These are phyloP conservation scores for Sciaenops ocellatus DNA, from an alignment of 2,797 vertebrate species.

Conservation along the genomic window DNA sequence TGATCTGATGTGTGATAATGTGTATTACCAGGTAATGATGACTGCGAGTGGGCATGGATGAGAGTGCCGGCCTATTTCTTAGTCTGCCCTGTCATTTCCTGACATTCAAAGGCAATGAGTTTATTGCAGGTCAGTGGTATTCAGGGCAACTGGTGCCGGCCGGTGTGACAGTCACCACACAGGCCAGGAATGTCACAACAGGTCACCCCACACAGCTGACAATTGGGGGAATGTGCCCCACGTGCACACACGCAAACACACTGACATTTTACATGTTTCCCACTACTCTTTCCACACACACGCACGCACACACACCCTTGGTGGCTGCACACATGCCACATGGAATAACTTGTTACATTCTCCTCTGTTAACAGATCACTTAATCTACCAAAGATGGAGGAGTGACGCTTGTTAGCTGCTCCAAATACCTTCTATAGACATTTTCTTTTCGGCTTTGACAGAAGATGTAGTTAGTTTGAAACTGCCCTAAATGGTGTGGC, in stretches of 20 bases:
- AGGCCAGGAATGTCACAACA: conserved; percentile 77
- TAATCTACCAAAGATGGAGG: conserved; percentile 63
- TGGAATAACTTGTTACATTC: conserved; percentile 65
- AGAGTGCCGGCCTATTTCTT: conserved; percentile 19
- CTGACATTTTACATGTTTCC: conserved; percentile 39
- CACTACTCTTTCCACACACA: conserved; percentile 34
- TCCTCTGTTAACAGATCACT: conserved; percentile 61
- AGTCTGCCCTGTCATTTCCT: conserved; percentile 62
- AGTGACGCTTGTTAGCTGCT: conserved; percentile 58
- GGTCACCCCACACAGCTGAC: conserved; percentile 85
- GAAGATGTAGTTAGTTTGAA: conserved; percentile 48
- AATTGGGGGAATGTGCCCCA: conserved; percentile 50
- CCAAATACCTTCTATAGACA: conserved; percentile 56
- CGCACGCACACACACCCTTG: neutral
- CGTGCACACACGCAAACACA: conserved; percentile 20
- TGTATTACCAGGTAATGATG: conserved; percentile 50
- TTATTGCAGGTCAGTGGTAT: conserved; percentile 76
- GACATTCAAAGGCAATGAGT: conserved; percentile 56
- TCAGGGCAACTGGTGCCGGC: conserved; percentile 75
- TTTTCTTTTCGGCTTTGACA: conserved; percentile 44
- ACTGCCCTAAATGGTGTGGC: conserved; percentile 74
- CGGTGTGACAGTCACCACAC: conserved; percentile 66
- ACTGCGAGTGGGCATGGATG: neutral
- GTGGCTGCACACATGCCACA: conserved; percentile 44
- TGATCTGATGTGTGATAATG: conserved; percentile 7